Conservation (phyloP, 2,797 vertebrate genomes). For the Linurgus olivaceus region DNA sequence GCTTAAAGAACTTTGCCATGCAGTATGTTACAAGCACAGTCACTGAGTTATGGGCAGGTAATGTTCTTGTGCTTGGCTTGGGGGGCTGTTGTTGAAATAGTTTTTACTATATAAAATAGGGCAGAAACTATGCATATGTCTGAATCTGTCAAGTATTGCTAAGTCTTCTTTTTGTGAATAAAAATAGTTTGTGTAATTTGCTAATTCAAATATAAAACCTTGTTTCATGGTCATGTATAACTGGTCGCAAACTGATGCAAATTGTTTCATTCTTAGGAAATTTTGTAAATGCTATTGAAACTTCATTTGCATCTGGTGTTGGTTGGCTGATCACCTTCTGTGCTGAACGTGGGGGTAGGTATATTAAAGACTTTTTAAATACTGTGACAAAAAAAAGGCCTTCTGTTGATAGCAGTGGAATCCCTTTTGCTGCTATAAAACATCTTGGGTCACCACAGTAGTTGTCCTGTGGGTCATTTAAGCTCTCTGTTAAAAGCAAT, state of each 20-base stretch:
- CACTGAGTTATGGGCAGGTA: conserved; percentile 92
- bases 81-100: neutral
- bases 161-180: neutral
- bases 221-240: neutral
- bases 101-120: neutral
- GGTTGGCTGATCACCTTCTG: conserved; percentile 92
- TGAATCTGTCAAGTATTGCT: neutral
- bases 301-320: conserved; percentile 81
- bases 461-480: neutral
- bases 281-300: conserved; percentile 81
- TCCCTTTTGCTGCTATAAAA: neutral
- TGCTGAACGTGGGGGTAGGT: conserved; percentile 83
- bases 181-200: neutral
- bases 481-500: neutral
- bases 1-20: conserved; percentile 88
- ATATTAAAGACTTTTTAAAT: neutral
- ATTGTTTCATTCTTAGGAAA: conserved; percentile 77
- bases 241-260: neutral
- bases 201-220: neutral
- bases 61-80: conserved; percentile 36
- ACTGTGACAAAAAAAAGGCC: neutral
- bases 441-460: neutral
- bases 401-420: neutral
- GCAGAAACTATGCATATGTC: neutral
- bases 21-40: conserved; percentile 87